Evolutionary conservation across 2,888 invertebrate species (phyloP), one percentile per base, ranked within the genome.

Genomic region (Leptura quadrifasciata): DNA sequence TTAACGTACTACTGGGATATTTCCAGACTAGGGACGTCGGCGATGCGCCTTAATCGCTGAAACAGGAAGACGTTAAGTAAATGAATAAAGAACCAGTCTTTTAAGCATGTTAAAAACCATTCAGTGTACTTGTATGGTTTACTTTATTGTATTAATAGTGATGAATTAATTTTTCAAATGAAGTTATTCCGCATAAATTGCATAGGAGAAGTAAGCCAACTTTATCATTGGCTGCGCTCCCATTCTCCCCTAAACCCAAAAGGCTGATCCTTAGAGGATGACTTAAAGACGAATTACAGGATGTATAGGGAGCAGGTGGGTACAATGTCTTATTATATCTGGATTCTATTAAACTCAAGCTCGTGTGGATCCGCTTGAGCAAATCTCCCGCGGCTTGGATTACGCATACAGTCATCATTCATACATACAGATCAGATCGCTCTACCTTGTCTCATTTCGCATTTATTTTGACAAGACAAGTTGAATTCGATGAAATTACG

Each of bases 271-370:
- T 69, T 75, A 52, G 68, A 69, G 71, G 68, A 71, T 55, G 74
- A 71, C 76, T 76, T 75, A 75, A 80, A 77, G 79, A 79, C 76
- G 76, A 77, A 80, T 82, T 79, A 78, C 76, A 58, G 75, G 74
- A 75, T 73, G 76, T 72, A 63, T 68, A 76, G 72, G 77, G 68
- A 79, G 79, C 81, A 82, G 82, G 80, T 82, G 82, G 81, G 74
- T 80, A 77, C 70, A 76, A 75, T 72, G 78, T 81, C 80, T 82
- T 81, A 79, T 82, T 82, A 81, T 81, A 81, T 80, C 77, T 71
- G 77, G 76, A 81, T 81, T 79, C 82, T 75, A 81, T 81, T 81
- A 80, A 76, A 81, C 65, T 73, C 77, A 63, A 60, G 21, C 60
- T 39, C 63, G 60, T 60, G 60, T 39, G 60, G 70, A 70, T 70